Conservation (phyloP, 2,888 invertebrate genomes). For the Pseudoips prasinana region DNA sequence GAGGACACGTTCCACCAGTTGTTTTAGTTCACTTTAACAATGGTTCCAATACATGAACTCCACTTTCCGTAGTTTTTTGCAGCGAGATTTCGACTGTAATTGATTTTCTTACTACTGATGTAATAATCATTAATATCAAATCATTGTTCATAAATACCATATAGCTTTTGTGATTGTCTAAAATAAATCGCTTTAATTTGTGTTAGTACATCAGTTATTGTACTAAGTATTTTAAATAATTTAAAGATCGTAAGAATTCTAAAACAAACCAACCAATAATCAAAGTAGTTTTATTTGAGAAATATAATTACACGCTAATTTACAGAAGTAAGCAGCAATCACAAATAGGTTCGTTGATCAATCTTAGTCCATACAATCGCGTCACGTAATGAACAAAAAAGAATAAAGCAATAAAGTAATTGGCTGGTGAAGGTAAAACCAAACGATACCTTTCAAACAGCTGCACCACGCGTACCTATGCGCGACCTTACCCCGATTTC, state of each 20-base stretch:
- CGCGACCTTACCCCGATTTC: slow-evolving; percentile 60
- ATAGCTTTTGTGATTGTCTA: too few relatives aligned
- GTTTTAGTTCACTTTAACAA: slow-evolving; percentile 16
- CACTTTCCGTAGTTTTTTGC: too few relatives aligned
- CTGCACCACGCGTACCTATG: slow-evolving; percentile 40
- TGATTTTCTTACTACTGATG: too few relatives aligned
- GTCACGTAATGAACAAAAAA: slow-evolving; percentile 36
- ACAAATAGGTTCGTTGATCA: slow-evolving; percentile 5
- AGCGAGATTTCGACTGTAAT: too few relatives aligned
- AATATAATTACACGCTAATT: slow-evolving; percentile 14
- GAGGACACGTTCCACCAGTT: slow-evolving; percentile 29
- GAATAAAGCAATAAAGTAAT: slow-evolving; percentile 35
- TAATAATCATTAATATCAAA: too few relatives aligned
- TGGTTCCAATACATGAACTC: slow-evolving; percentile 13
- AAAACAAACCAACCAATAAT: too few relatives aligned
- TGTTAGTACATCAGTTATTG: too few relatives aligned
- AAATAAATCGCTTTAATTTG: too few relatives aligned
- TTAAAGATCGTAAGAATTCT: too few relatives aligned
- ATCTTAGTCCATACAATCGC: slow-evolving; percentile 24
- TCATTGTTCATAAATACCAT: too few relatives aligned
- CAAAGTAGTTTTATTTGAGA: slow-evolving; percentile 5
- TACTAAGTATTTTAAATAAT: too few relatives aligned
- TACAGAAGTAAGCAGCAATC: slow-evolving; percentile 24
- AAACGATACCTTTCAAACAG: slow-evolving; percentile 41
- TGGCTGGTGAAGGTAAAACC: slow-evolving; percentile 46